phyloP scores from a whole-genome alignment of 2,797 vertebrate genomes.

The Cirrhinus mrigala region DNA sequence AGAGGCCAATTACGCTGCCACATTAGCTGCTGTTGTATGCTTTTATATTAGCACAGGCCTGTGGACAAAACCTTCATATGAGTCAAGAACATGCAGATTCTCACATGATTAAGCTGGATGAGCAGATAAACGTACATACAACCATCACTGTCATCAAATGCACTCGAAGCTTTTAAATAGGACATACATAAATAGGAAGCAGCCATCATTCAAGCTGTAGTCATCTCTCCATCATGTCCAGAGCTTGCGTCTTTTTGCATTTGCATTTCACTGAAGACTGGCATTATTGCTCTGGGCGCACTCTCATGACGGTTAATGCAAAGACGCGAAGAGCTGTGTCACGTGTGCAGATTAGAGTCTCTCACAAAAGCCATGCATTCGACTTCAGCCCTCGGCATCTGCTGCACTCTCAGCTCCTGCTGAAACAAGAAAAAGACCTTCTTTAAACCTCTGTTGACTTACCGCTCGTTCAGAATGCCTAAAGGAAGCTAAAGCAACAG shows the following conservation, averaged over 20 bases:
- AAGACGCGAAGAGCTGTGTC: slow-evolving; percentile 42
- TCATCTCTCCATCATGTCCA: slow-evolving; percentile 33
- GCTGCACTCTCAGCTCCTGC: neutral
- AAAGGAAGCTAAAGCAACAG: neutral
- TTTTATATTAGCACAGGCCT: slow-evolving; percentile 66
- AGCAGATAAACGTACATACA: slow-evolving; percentile 77
- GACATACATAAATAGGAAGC: slow-evolving; percentile 66
- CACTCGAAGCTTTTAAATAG: slow-evolving; percentile 78
- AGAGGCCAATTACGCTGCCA: slow-evolving; percentile 64
- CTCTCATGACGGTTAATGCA: slow-evolving; percentile 37
- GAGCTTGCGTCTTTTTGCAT: slow-evolving; percentile 31
- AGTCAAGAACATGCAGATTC: slow-evolving; percentile 68
- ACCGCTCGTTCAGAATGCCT: neutral
- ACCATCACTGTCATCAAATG: slow-evolving; percentile 65
- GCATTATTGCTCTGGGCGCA: slow-evolving; percentile 19
- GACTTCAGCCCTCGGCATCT: slow-evolving; percentile 22
- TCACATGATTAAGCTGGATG: slow-evolving; percentile 70
- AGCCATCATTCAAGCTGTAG: neutral
- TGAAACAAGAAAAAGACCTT: slow-evolving; percentile 23
- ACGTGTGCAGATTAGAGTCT: slow-evolving; percentile 21
- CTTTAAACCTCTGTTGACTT: slow-evolving; percentile 3
- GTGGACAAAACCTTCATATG: slow-evolving; percentile 70
- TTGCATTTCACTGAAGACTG: slow-evolving; percentile 46
- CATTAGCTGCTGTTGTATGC: slow-evolving; percentile 49
- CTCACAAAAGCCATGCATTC: slow-evolving; percentile 36